Base-by-base conservation (phyloP, 2,797 vertebrate genomes). In the Pseudochirops corinnae region DNA sequence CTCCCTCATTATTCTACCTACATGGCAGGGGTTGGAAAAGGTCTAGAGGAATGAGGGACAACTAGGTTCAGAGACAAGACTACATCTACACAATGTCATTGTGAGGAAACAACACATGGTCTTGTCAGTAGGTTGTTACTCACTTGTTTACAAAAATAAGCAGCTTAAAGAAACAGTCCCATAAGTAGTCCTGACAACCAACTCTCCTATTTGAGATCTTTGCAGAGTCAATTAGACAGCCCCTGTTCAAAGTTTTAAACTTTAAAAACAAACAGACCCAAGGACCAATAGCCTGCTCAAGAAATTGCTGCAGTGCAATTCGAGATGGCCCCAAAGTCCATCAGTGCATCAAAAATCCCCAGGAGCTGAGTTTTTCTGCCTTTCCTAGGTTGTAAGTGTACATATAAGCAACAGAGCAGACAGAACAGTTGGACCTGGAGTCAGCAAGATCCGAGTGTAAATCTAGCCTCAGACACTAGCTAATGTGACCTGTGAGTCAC, bases 201-300 rank as follows among this genome's bases (percentile, higher is more conserved):
- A 96, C 95, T 58, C 2, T n/a, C 92, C 74, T 46, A 82, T 0
- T 55, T 10, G 53, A 5, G 6, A 53, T 1, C 18, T 13, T 0
- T 67, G 39, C 46, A 21, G 82, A 39, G 74, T 87, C 74, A 50
- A 46, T 26, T 50, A 18, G 46, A 4, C 24, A 87, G 39, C 39
- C n/a, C 2, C 74, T 50, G 21, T 87, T 28, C 12, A 16, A 53
- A 90, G 29, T n/a, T 9, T 10, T 28, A 95, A 53, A 96, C 57
- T 31, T 92, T 24, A 92, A 95, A 97, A 94, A 31, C 1, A 90
- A 96, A 87, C 0, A 87, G 56, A 94, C 52, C 6, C 39, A 87
- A 50, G 33, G 16, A 82, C 39, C 13, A 97, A 67, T 94, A 96
- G 96, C 24, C 0, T 21, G 91, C 91, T 90, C 14, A 67, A 94